A percentile compares a stretch with the other conserved stretches of the same genome.
Conservation (phyloP, 2,888 invertebrate genomes). For the Sphaerophoria rueppellii region DNA sequence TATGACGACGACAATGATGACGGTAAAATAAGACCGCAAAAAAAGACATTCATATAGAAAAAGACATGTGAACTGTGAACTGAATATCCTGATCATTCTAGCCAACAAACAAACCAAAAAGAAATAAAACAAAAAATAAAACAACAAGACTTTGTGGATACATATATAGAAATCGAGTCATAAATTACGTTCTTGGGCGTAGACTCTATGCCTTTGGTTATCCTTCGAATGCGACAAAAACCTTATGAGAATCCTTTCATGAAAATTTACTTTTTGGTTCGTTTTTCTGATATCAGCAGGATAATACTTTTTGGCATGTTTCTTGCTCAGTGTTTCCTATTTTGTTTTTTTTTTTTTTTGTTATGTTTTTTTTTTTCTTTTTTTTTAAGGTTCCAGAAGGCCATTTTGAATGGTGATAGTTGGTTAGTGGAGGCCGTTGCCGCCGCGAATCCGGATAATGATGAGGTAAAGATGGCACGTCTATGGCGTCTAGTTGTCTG, state of each 20-base stretch:
- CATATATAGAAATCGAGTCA: constrained; percentile 43
- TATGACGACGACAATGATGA: not conserved
- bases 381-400: constrained; percentile 10
- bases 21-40: constrained; percentile 7
- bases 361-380: constrained; percentile 11
- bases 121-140: not conserved
- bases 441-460: not conserved
- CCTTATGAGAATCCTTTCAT: constrained; percentile 68
- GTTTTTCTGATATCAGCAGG: constrained; percentile 48
- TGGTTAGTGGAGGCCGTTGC: not conserved
- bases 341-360: not conserved
- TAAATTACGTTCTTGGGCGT: constrained; percentile 65
- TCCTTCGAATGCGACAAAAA: constrained; percentile 65
- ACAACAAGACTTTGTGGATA: not conserved
- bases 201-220: constrained; percentile 45
- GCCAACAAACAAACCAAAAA: not conserved
- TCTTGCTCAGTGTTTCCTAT: constrained; percentile 60
- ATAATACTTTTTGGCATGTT: constrained; percentile 70
- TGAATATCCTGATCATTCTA: constrained; percentile 20
- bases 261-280: constrained; percentile 36
- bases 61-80: constrained; percentile 47
- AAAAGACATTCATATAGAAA: not conserved
- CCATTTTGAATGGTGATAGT: constrained; percentile 29
- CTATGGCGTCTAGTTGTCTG: constrained; percentile 59
- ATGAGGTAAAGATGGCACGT: not conserved